Percentiles rank a stretch among this genome's conserved stretches.
Conservation (phyloP, 92 coral and sea anemone genomes). For the Pocillopora grandis region DNA sequence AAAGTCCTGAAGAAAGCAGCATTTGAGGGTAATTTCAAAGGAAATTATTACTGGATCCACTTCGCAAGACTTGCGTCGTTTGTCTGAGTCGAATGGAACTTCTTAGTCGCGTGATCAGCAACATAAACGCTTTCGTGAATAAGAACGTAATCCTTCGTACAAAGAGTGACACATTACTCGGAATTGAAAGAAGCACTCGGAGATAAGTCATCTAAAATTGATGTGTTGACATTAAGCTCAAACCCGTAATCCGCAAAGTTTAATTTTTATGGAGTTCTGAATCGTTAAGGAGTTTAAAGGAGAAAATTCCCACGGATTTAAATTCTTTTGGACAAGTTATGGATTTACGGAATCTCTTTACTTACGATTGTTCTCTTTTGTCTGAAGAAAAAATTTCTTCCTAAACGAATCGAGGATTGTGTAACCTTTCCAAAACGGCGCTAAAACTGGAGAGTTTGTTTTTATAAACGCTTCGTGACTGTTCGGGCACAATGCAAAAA, state of each 20-base stretch:
- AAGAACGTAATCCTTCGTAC: slow-evolving; percentile 37
- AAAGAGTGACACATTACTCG: slow-evolving; percentile 36
- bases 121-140: slow-evolving; percentile 37
- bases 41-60: background rate
- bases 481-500: background rate
- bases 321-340: background rate
- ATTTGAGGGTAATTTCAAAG: background rate
- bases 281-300: slow-evolving; percentile 22
- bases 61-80: background rate
- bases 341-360: background rate
- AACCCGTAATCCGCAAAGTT: slow-evolving; percentile 32
- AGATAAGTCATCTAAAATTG: slow-evolving; percentile 26
- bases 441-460: background rate
- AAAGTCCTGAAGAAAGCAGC: background rate
- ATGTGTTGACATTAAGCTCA: slow-evolving; percentile 36
- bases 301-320: background rate
- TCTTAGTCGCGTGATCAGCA: background rate
- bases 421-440: background rate
- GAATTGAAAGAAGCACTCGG: slow-evolving; percentile 36
- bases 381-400: background rate
- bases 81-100: background rate
- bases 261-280: slow-evolving; percentile 20
- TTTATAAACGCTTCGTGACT: slow-evolving; percentile 18
- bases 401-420: background rate
- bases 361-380: background rate